Percentiles rank a stretch among this genome's conserved stretches.
These are phyloP conservation scores for Athetis lepigone DNA, from an alignment of 2,888 invertebrate species.

Conservation along the genomic window DNA sequence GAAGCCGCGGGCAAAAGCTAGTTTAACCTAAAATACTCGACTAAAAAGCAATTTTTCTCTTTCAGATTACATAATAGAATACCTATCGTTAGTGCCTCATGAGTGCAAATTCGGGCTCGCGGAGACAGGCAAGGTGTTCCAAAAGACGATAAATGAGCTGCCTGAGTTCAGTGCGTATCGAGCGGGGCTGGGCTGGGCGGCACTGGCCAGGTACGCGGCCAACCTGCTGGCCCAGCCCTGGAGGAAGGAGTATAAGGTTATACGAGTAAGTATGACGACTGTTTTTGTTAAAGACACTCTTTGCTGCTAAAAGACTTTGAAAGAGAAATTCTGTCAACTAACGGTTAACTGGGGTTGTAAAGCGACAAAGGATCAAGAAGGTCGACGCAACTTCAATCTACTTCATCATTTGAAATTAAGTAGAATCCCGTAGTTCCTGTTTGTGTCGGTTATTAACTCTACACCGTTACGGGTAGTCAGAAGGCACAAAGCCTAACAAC, in stretches of 20 bases:
- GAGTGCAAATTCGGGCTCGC: conserved; percentile 94
- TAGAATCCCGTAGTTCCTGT: no score
- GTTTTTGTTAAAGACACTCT: background rate
- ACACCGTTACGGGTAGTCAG: no score
- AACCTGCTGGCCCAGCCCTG: conserved; percentile 96
- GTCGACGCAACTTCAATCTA: no score
- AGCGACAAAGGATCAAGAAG: no score
- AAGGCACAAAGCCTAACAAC: no score
- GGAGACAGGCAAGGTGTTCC: conserved; percentile 94
- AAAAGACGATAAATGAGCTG: conserved; percentile 92
- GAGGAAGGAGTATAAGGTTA: conserved; percentile 95
- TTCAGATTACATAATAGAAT: conserved; percentile 94
- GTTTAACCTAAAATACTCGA: background rate
- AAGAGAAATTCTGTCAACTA: no score
- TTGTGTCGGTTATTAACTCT: no score
- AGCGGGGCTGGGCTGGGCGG: conserved; percentile 95
- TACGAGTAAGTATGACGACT: conserved; percentile 91
- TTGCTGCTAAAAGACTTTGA: no score
- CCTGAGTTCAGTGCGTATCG: conserved; percentile 95
- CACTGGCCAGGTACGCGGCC: conserved; percentile 95
- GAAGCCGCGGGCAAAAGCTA: no score
- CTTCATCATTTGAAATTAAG: no score
- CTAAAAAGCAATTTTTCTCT: conserved; percentile 34
- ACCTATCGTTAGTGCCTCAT: conserved; percentile 94
- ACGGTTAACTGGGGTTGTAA: no score